A percentile compares a stretch with the other conserved stretches of the same genome.
Conservation (phyloP, 2,888 invertebrate genomes). For the Geophilus truncorum region DNA sequence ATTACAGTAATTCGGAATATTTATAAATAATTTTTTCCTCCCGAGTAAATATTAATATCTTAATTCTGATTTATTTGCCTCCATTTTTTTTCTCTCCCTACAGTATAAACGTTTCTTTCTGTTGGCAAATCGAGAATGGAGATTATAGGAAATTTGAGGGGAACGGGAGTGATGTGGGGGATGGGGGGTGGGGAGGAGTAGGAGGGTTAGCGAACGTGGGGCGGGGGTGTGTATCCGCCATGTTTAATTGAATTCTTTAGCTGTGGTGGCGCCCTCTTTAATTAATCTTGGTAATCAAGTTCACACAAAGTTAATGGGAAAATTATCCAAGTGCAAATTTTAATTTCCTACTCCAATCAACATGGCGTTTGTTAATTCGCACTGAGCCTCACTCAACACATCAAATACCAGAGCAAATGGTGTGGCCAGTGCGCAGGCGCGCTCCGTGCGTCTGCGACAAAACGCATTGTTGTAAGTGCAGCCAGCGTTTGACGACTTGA, state of each 20-base stretch:
- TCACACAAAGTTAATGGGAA: slow-evolving; percentile 38
- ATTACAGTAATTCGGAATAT: too few species aligned
- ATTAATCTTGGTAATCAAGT: slow-evolving; percentile 38
- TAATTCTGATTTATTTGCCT: too few species aligned
- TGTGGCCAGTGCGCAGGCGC: not conserved
- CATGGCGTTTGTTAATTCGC: slow-evolving; percentile 30
- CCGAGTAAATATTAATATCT: too few species aligned
- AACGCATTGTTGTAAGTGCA: not conserved
- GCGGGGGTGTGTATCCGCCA: slow-evolving; percentile 16
- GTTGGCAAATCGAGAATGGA: not conserved
- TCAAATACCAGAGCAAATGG: not conserved
- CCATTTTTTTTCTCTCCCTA: not conserved
- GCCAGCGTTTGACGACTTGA: not conserved
- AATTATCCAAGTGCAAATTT: slow-evolving; percentile 39
- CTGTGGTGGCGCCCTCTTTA: slow-evolving; percentile 35
- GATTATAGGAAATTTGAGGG: not conserved
- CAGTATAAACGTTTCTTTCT: too few species aligned
- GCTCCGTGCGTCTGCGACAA: not conserved
- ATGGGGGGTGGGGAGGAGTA: too few species aligned
- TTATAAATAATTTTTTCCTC: too few species aligned
- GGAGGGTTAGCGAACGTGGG: not conserved
- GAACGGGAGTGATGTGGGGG: not conserved
- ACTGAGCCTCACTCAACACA: slow-evolving; percentile 8
- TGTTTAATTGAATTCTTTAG: slow-evolving; percentile 38
- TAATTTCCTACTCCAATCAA: slow-evolving; percentile 38